Evolutionary conservation across 2,888 invertebrate genomes (phyloP), one percentile per base, ranked within the genome.

Genomic region (Tachystola acroxantha): DNA sequence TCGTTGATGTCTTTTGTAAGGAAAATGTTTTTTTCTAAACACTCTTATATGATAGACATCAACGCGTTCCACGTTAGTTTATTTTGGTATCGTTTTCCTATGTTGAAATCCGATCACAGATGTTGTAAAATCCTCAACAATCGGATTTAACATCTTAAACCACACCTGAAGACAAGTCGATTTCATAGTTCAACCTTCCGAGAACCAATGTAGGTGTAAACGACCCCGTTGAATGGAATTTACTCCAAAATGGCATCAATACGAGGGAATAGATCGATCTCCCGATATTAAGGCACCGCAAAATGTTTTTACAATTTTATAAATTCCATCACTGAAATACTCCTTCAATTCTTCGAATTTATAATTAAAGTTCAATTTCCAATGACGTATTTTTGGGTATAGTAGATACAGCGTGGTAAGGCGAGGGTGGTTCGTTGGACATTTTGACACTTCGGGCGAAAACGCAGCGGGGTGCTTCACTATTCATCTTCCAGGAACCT

Each of bases 381-480:
- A 32, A 34, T 16, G 27, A 13, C n/a, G n/a, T n/a, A n/a, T n/a
- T n/a, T n/a, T n/a, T 31, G n/a, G 32, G 30, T 13, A 34, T 20
- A 41, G 46, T 33, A 41, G 45, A 53, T 44, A 37, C 39, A 48
- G 43, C 42, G 47, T 45, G 46, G 50, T 59, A 29, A 49, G 49
- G 53, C 53, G 58, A 56, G 75, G 73, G 74, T 78, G 71, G 79
- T 62, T 73, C 65, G 60, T 68, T 65, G 67, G 74, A 75, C 79
- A 78, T 82, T 81, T 82, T 85, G 86, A 86, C 86, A 84, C 82
- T 82, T 85, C 72, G 73, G 73, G 69, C 72, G 74, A 82, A 81
- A 64, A 62, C 79, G 31, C 86, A 76, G 81, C 80, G 70, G 86
- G 86, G 65, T 54, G 70, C 50, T 77, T 13, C 57, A 64, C 66